These are phyloP conservation scores for Pseudopleuronectes americanus DNA, from an alignment of 2,797 vertebrate genomes.

Conservation along the genomic window DNA sequence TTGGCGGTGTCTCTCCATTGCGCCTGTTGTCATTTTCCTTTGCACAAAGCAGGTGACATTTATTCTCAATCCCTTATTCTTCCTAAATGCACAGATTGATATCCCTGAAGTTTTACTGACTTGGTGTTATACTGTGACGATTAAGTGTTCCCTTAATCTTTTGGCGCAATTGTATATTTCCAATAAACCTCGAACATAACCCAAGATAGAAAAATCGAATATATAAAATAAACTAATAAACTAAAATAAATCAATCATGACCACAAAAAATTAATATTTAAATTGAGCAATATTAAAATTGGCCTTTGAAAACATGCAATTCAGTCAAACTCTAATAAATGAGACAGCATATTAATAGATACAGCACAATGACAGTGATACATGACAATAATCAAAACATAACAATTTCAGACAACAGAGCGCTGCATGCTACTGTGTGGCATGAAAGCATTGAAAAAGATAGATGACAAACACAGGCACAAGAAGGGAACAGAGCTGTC, in stretches of 20 bases:
- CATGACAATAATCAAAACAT: conserved; percentile 55
- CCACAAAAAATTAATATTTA: not conserved
- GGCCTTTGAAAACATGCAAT: conserved; percentile 17
- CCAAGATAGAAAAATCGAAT: too few relatives aligned
- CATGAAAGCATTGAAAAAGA: conserved; percentile 56
- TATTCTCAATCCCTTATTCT: too few relatives aligned
- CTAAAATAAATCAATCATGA: not conserved
- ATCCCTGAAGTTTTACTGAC: too few relatives aligned
- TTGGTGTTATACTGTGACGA: too few relatives aligned
- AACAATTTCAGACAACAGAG: conserved; percentile 50
- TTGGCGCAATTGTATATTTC: too few relatives aligned
- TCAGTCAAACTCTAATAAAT: conserved; percentile 32
- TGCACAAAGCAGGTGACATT: too few relatives aligned
- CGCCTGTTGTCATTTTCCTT: too few relatives aligned
- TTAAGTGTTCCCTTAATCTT: too few relatives aligned
- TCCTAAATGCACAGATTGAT: too few relatives aligned
- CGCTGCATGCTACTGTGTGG: conserved; percentile 32
- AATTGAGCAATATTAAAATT: not conserved
- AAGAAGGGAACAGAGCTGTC: conserved; percentile 57
- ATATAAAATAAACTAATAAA: not conserved
- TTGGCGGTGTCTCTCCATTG: too few relatives aligned
- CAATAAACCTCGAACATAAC: too few relatives aligned
- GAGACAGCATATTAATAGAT: conserved; percentile 21
- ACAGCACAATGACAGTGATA: conserved; percentile 28
- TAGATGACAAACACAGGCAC: conserved; percentile 57